phyloP scores from a whole-genome alignment of 2,888 invertebrate genomes.

The Chymomyza caudatula region DNA sequence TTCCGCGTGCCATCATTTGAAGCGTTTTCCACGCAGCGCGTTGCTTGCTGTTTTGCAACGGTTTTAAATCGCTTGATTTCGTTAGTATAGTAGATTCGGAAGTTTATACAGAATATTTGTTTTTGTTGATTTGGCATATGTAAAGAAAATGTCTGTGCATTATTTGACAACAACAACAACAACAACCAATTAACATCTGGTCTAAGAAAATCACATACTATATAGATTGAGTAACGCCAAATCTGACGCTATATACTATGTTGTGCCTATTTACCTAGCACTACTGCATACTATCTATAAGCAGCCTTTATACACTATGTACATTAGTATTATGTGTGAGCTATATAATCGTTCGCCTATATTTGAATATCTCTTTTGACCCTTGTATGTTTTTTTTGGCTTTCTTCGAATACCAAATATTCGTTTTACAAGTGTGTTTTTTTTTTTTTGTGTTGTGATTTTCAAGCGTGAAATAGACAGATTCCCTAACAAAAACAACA shows the following conservation, averaged over 20 bases:
- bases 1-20: constrained; percentile 44
- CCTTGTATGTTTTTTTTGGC: not conserved
- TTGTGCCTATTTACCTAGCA: not conserved
- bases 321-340: not conserved
- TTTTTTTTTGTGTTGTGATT: not conserved
- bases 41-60: not conserved
- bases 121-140: not conserved
- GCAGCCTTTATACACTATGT: not conserved
- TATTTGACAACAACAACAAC: not conserved
- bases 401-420: not conserved
- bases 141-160: not conserved
- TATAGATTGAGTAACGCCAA: too few relatives aligned
- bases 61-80: constrained; percentile 11
- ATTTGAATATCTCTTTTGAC: not conserved
- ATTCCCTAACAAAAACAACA: not conserved
- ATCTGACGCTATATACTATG: not conserved
- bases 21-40: constrained; percentile 37
- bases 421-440: not conserved
- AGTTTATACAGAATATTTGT: not conserved
- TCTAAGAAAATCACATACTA: not conserved
- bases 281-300: not conserved
- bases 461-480: not conserved
- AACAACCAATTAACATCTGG: not conserved
- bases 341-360: not conserved
- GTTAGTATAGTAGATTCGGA: not conserved